These are phyloP conservation scores for Platichthys flesus DNA, from an alignment of 2,113 vertebrate species.

Conservation along the genomic window DNA sequence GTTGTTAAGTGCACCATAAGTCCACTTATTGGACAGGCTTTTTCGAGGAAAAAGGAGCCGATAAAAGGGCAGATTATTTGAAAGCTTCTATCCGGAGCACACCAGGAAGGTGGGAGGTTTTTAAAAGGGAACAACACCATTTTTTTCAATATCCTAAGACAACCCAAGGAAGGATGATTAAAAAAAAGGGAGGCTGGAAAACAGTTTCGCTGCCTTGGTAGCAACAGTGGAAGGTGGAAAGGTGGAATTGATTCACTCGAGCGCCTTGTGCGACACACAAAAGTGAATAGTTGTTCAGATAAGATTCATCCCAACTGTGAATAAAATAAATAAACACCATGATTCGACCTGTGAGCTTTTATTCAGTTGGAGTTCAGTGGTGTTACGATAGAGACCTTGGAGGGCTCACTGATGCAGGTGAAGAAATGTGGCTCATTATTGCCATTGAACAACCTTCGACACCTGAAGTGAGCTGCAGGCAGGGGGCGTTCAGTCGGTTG, in stretches of 20 bases:
- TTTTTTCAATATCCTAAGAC: not conserved
- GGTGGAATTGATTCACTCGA: not conserved
- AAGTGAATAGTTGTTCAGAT: too few relatives aligned
- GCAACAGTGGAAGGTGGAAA: not conserved
- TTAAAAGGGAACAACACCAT: not conserved
- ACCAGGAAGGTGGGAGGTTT: conserved; percentile 9
- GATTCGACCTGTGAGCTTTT: not conserved
- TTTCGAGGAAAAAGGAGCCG: conserved; percentile 29
- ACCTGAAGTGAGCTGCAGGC: conserved; percentile 16
- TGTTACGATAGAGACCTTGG: not conserved
- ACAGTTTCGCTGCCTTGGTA: not conserved
- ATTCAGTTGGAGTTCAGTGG: not conserved
- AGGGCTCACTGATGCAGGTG: not conserved
- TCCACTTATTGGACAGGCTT: conserved; percentile 42
- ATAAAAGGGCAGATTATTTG: conserved; percentile 33
- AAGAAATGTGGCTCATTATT: not conserved
- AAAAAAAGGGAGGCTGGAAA: not conserved
- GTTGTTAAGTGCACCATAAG: conserved; percentile 55
- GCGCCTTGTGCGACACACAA: not conserved
- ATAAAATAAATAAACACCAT: too few relatives aligned
- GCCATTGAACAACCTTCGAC: conserved; percentile 21
- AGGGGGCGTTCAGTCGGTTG: not conserved
- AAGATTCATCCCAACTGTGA: too few relatives aligned
- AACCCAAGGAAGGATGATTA: not conserved
- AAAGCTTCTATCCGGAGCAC: conserved; percentile 33